phyloP scores from a whole-genome alignment of 2,888 invertebrate genomes.

The Archaeoteleia sp. region DNA sequence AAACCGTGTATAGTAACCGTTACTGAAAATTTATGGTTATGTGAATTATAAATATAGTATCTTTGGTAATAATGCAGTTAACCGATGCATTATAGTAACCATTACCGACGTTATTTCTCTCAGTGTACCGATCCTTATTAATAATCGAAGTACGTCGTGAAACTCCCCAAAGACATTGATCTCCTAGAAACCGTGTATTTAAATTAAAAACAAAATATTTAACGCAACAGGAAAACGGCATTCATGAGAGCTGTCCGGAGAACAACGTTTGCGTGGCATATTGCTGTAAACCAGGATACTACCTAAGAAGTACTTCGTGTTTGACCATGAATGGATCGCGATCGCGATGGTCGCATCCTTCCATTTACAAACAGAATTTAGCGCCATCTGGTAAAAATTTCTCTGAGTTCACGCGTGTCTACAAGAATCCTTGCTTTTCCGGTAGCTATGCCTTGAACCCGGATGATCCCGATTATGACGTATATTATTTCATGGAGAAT shows the following conservation, averaged over 20 bases:
- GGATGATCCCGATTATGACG: conserved; percentile 43
- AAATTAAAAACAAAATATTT: background rate
- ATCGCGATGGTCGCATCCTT: too few species aligned
- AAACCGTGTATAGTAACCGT: too few species aligned
- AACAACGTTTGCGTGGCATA: conserved; percentile 44
- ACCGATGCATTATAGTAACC: too few species aligned
- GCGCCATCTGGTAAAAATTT: conserved; percentile 37
- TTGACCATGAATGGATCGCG: conserved; percentile 18
- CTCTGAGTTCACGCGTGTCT: conserved; percentile 38
- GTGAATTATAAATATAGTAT: too few species aligned
- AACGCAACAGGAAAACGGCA: background rate
- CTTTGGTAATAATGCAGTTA: too few species aligned
- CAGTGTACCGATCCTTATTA: too few species aligned
- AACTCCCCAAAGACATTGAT: too few species aligned
- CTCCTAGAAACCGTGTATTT: background rate
- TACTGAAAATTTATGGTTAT: too few species aligned
- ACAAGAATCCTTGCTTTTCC: conserved; percentile 56
- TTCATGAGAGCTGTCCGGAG: conserved; percentile 1
- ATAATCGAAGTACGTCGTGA: too few species aligned
- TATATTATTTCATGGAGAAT: conserved; percentile 59
- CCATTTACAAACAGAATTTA: conserved; percentile 45
- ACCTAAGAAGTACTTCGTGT: conserved; percentile 41
- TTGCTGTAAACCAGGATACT: conserved; percentile 59
- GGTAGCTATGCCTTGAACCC: conserved; percentile 54
- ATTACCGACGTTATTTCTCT: too few species aligned